Conservation (phyloP, 2,888 invertebrate species). For the Drosophila setosimentum region DNA sequence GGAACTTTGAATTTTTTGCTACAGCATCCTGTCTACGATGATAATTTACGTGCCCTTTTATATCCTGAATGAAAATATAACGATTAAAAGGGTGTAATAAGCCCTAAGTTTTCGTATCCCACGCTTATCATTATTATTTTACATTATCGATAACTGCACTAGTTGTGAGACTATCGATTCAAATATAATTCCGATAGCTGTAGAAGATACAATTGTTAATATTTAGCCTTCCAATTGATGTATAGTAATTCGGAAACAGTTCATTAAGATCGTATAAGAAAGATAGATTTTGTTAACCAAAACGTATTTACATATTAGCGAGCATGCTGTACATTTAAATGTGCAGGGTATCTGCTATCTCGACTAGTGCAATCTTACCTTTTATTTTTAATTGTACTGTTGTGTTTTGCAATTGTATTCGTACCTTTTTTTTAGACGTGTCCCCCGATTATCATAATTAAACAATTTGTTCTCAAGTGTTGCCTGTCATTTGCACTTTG, state of each 20-base stretch:
- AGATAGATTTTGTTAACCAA: neutral
- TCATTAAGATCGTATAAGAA: neutral
- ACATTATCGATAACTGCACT: too few relatives aligned
- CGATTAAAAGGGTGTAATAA: neutral
- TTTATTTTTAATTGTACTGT: neutral
- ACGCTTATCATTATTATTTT: too few relatives aligned
- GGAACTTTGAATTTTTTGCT: neutral
- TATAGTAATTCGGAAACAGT: neutral
- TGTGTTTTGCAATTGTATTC: neutral
- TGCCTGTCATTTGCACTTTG: constrained; percentile 64
- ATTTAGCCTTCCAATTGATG: neutral
- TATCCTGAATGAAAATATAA: neutral
- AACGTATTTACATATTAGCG: neutral
- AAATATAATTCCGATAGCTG: neutral
- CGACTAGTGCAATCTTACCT: neutral
- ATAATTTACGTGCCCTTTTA: neutral
- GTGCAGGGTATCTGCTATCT: neutral
- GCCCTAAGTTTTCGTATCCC: too few relatives aligned
- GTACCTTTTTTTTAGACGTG: constrained; percentile 8
- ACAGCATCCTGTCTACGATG: neutral
- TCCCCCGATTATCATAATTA: constrained; percentile 75
- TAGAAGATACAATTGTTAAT: neutral
- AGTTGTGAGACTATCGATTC: neutral
- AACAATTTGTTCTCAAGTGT: constrained; percentile 74
- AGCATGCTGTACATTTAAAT: neutral